phyloP scores from a whole-genome alignment of 1,140 invertebrate species.

The Caenorhabditis brenneri region DNA sequence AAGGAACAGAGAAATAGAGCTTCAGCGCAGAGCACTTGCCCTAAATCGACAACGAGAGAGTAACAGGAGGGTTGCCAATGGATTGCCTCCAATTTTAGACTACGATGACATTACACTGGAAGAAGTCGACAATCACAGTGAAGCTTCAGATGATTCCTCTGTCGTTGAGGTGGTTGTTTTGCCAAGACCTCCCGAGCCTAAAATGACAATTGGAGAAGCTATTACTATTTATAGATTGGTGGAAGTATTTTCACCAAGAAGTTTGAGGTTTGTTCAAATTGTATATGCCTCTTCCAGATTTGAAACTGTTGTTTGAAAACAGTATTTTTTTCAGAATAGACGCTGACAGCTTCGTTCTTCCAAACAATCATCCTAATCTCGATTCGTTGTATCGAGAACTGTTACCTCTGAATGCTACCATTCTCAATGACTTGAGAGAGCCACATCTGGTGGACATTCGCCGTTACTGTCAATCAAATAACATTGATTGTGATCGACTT shows the following conservation, averaged over 20 bases:
- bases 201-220: neutral
- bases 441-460: neutral
- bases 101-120: neutral
- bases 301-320: too few relatives aligned
- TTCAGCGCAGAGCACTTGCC: neutral
- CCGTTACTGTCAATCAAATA: neutral
- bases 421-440: neutral
- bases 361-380: neutral
- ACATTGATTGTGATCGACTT: neutral
- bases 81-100: neutral
- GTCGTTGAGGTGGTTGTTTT: neutral
- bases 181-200: neutral
- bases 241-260: neutral
- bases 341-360: neutral
- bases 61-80: neutral
- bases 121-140: neutral
- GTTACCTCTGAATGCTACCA: neutral
- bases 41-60: neutral
- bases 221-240: slow-evolving; percentile 1
- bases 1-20: neutral
- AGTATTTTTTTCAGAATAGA: neutral
- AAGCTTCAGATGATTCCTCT: slow-evolving; percentile 7
- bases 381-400: neutral
- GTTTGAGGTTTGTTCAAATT: neutral
- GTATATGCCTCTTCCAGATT: too few relatives aligned